Evolutionary conservation across 2,797 vertebrate species (phyloP), one percentile per base, ranked within the genome.

Genomic region (Tamandua tetradactyla): DNA sequence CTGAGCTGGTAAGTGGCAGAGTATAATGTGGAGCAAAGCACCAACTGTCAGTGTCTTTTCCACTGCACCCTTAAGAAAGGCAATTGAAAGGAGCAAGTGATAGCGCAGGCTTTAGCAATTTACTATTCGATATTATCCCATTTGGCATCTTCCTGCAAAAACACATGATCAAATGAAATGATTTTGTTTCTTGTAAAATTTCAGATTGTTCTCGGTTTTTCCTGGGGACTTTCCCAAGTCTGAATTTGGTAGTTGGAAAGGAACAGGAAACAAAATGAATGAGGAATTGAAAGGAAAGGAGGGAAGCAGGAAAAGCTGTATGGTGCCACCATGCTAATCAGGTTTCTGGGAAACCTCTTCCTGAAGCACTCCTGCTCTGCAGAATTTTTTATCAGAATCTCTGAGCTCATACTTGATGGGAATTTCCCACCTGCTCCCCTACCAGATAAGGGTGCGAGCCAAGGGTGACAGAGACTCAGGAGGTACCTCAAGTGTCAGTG

Each of bases 181-280:
- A 23, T 68, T 64, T 68, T 25, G 20, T 82, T 74, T 84, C 74
- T 78, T 57, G 68, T 22, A 1, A n/a, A 91, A 71, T 64, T 81
- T 87, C 66, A 17, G n/a, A 7, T 32, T 17, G n/a, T 14, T 68
- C 25, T 66, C 30, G 6, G 11, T 61, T 55, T 78, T 72, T 61
- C 30, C 49, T 14, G 9, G 22, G 64, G 30, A 23, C 11, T 30
- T 62, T 61, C 27, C 42, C 23, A 0, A 42, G 59, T 25, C 82
- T 89, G 68, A 66, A 32, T 42, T 27, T 83, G 25, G 17, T 15
- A 17, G 15, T 81, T 66, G 52, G 32, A 87, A 94, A 84, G 42
- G 14, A 72, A 42, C 23, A 9, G 4, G 25, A 42, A 81, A n/a
- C 27, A 32, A 32, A 49, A 35, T 30, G 25, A 12, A 30, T 27